These are phyloP conservation scores for Dysidea cf. avara DNA, from an alignment of 37 sponge, comb jelly and placozoan genomes.

Conservation along the genomic window DNA sequence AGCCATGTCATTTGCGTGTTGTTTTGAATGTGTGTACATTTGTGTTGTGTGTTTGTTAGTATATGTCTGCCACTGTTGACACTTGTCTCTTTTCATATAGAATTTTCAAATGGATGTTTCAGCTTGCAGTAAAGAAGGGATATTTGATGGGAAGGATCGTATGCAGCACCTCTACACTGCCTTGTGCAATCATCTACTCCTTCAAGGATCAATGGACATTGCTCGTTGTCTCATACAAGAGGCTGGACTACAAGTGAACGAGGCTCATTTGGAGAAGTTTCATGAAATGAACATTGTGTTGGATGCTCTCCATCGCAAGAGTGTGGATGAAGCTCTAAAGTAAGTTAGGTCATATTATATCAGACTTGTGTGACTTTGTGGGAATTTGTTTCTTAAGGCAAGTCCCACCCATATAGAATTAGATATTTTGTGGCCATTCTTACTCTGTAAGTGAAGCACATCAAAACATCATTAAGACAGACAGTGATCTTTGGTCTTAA, in stretches of 20 bases:
- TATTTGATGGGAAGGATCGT: conserved; percentile 26
- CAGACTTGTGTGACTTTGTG: too few relatives aligned
- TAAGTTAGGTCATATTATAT: conserved; percentile 16
- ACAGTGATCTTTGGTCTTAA: too few relatives aligned
- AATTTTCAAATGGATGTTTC: conserved; percentile 60
- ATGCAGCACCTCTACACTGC: conserved; percentile 38
- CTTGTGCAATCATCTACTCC: conserved; percentile 79
- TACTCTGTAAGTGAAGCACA: too few relatives aligned
- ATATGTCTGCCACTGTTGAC: neutral
- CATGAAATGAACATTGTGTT: conserved; percentile 65
- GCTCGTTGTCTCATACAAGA: conserved; percentile 53
- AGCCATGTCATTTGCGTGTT: too few relatives aligned
- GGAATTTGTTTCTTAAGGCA: neutral
- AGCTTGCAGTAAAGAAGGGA: conserved; percentile 43
- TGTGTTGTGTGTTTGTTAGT: neutral
- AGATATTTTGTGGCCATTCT: too few relatives aligned
- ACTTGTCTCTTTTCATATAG: conserved; percentile 21
- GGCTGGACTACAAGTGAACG: conserved; percentile 41
- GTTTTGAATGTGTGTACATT: neutral
- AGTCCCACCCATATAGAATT: too few relatives aligned
- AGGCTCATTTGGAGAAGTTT: conserved; percentile 53
- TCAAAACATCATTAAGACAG: too few relatives aligned
- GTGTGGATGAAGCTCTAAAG: conserved; percentile 66
- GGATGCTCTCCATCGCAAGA: conserved; percentile 47
- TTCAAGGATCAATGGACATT: conserved; percentile 82